Conservation (phyloP, 2,797 vertebrate species). For the Harpagifer antarcticus region DNA sequence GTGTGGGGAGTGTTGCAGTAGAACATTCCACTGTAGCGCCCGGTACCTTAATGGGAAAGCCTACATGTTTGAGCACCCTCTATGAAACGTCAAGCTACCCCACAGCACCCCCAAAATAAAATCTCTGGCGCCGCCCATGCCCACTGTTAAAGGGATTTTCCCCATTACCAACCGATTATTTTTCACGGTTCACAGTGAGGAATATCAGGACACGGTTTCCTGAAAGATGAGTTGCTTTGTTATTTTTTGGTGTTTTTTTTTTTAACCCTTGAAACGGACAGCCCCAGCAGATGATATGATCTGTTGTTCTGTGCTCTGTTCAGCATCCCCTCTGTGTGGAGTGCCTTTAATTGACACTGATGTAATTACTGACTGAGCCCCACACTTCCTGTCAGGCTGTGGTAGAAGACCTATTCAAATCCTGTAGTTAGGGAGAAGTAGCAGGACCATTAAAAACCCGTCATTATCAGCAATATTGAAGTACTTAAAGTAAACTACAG, state of each 20-base stretch:
- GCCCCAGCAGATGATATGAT: background rate
- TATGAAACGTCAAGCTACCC: no score
- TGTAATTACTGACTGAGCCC: constrained; percentile 34
- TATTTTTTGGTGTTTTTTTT: background rate
- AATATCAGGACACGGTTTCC: background rate
- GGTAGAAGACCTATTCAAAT: background rate
- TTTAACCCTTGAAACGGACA: background rate
- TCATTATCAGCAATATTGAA: background rate
- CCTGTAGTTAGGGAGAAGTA: background rate
- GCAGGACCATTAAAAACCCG: background rate
- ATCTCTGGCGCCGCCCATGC: no score
- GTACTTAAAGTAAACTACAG: background rate
- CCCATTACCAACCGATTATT: background rate
- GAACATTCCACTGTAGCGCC: no score
- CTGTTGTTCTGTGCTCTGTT: constrained; percentile 22
- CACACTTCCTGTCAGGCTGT: constrained; percentile 1
- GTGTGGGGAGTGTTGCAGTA: no score
- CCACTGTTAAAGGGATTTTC: background rate
- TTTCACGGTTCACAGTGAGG: background rate
- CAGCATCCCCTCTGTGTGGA: constrained; percentile 17
- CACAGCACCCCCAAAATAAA: no score
- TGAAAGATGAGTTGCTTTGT: background rate
- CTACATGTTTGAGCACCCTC: no score
- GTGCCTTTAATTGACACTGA: constrained; percentile 40
- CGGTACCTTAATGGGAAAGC: no score